Conservation (phyloP, 2,888 invertebrate genomes). For the Tortricodes alternella region DNA sequence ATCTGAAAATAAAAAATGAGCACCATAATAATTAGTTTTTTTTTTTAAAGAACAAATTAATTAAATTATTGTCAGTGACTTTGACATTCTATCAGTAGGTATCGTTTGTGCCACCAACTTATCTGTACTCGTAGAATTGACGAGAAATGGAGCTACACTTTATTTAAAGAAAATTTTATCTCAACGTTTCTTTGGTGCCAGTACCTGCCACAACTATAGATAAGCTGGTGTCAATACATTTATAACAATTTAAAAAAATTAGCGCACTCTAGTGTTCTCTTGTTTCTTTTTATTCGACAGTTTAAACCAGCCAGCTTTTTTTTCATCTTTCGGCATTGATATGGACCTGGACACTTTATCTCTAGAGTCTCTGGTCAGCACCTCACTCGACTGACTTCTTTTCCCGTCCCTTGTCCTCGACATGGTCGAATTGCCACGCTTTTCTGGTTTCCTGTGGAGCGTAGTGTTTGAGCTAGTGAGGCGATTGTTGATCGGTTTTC, state of each 20-base stretch:
- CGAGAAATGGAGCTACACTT: too few species aligned
- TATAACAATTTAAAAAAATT: constrained; percentile 25
- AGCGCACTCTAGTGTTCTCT: constrained; percentile 73
- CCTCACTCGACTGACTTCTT: constrained; percentile 85
- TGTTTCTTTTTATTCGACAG: constrained; percentile 77
- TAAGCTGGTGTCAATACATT: too few species aligned
- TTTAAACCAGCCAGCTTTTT: constrained; percentile 89
- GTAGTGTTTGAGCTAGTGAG: constrained; percentile 69
- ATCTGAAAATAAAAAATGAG: constrained; percentile 14
- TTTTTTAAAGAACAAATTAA: background rate
- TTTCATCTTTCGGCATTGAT: constrained; percentile 88
- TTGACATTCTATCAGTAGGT: background rate
- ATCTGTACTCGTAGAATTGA: background rate
- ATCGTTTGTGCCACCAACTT: background rate
- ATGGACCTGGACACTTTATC: constrained; percentile 84
- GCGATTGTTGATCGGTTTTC: constrained; percentile 60
- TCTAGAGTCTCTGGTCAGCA: constrained; percentile 78
- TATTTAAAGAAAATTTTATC: too few species aligned
- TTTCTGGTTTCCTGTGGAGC: constrained; percentile 71
- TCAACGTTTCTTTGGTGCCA: too few species aligned
- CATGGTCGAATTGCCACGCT: constrained; percentile 60
- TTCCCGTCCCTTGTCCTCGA: constrained; percentile 72
- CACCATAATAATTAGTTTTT: constrained; percentile 20
- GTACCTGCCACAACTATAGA: too few species aligned
- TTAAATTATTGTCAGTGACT: constrained; percentile 8